Base-by-base conservation (phyloP, 2,888 invertebrate species). In the Shargacucullia verbasci region DNA sequence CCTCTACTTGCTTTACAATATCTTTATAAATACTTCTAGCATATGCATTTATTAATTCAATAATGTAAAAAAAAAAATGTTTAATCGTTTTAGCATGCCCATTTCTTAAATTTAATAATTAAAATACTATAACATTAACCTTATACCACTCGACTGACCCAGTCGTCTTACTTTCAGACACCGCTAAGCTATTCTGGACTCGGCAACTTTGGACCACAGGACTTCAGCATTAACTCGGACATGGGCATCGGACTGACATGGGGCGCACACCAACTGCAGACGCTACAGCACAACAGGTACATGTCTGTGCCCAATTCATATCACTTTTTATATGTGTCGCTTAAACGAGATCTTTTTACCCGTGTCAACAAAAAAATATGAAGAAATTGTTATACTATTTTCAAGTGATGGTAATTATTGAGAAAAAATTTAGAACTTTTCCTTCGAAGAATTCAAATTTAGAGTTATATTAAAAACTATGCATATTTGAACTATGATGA, bases 151-250 rank as follows among this genome's bases (percentile, higher is more conserved):
- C 14, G 8, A 2, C 3, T 58, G n/a, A 50, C 9, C 11, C 0
- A 8, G 10, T 15, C 12, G 14, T 44, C 0, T n/a, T 20, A 8
- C 20, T 48, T 91, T 10, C 89, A 94, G 94, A 90, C 94, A 84
- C 94, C 94, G 72, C 88, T 94, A 70, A 89, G 95, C 89, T 96
- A 96, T 86, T 94, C 95, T 78, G 95, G 96, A 86, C 93, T 95
- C 76, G 95, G 95, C 73, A 94, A 95, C 74, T 97, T 97, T 85
- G 96, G 95, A 85, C 96, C 97, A 75, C 97, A 97, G 89, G 97
- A 97, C 92, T 97, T 97, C 93, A 96, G 96, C 90, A 96, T 97
- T 94, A 95, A 95, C 82, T 95, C 96, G 71, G 96, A 97, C 81
- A 96, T 97, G 95, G 95, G 96, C 76, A 94, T 97, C 70, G 95